Conservation (phyloP, 2,797 vertebrate genomes). For the Alfaro cultratus region DNA sequence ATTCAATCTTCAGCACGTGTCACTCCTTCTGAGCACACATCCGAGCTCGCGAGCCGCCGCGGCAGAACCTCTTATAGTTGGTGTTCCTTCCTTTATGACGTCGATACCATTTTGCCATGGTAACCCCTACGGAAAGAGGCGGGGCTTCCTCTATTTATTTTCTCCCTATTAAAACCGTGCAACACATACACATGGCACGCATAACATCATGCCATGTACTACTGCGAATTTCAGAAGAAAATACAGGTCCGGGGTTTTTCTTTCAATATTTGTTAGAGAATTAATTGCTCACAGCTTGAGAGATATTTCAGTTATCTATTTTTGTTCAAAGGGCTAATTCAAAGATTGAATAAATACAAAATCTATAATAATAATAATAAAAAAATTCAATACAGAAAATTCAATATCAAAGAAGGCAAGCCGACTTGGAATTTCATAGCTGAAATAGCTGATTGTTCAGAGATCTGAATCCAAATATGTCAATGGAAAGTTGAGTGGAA, state of each 20-base stretch:
- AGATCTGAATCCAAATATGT: background rate
- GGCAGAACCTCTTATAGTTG: conserved; percentile 72
- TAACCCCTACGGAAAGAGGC: conserved; percentile 75
- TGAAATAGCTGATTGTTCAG: background rate
- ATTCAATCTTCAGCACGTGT: conserved; percentile 63
- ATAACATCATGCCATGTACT: background rate
- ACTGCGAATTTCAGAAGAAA: background rate
- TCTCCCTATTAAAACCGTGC: background rate
- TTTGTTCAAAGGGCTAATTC: background rate
- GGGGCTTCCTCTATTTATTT: conserved; percentile 53
- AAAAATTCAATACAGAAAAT: background rate
- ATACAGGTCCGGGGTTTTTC: background rate
- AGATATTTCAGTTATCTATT: background rate
- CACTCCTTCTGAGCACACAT: conserved; percentile 65
- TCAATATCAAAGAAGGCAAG: background rate
- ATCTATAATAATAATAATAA: background rate
- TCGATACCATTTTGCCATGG: conserved; percentile 77
- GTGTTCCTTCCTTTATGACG: conserved; percentile 78
- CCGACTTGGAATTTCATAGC: background rate
- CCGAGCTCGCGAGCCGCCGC: conserved; percentile 63
- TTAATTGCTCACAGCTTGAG: background rate
- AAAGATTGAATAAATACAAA: background rate
- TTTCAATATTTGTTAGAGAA: background rate
- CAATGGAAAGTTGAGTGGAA: background rate
- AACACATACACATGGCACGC: conserved; percentile 3